Base-by-base conservation (phyloP, 2,888 invertebrate species). In the Leucophenga maculata region DNA sequence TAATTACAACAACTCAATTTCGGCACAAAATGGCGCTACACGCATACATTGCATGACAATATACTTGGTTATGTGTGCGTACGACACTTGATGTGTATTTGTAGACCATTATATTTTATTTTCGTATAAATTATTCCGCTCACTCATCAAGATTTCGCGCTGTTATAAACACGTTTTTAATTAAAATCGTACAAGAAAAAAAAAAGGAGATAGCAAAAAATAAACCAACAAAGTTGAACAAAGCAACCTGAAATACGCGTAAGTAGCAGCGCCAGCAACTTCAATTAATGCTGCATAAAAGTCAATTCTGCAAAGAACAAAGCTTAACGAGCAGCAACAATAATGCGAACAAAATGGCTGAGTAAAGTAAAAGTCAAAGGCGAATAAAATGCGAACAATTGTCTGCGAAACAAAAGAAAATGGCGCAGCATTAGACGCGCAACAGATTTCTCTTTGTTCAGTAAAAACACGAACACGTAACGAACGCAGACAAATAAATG, bases 91-190 rank as follows among this genome's bases (percentile, higher is more conserved):
- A 39, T 52, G 46, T 59, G 67, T 67, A 67, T 70, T 70, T 70
- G 75, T 72, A 54, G 69, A 71, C 69, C 72, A 69, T 65, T 55
- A 31, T 26, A 59, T 69, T 70, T 70, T 70, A 52, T 78, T 79
- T 75, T 72, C 73, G 78, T 83, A 82, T 82, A 82, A 83, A 76
- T 83, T 80, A 82, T 82, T 82, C 83, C 74, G 77, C 79, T 79
- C 83, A 83, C 75, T 83, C 83, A 80, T 78, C 76, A 83, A 73
- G 76, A 75, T 76, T 80, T 80, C 78, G 79, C 77, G 79, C 77
- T 82, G 83, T 78, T 82, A 82, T 82, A 83, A 82, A 82, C 82
- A 82, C 79, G 78, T 79, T 83, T 82, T 82, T 82, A 83, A 82
- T 82, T 82, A 83, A 83, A 82, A 83, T 82, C 78, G 81, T 82